Percentiles rank a stretch among this genome's conserved stretches.
Conservation (phyloP, 1,140 invertebrate species). For the Lepidurus apus region DNA sequence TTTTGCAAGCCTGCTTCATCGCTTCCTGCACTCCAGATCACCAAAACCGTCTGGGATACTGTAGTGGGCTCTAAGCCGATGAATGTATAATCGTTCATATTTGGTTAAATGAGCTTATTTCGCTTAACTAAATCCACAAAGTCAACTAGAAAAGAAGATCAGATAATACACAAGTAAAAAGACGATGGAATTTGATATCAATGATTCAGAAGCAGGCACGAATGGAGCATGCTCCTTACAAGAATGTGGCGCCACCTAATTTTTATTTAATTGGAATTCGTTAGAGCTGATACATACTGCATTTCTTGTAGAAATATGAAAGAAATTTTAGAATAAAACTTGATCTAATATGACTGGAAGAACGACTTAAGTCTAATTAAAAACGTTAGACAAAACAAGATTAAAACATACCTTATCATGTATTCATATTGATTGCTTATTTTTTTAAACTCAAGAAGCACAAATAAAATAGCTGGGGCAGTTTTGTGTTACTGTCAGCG, state of each 20-base stretch:
- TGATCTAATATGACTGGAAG: no score
- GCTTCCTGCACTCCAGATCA: conserved; percentile 23
- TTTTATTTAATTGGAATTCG: no score
- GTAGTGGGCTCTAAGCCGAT: background rate
- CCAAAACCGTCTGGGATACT: conserved; percentile 19
- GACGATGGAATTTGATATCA: no score
- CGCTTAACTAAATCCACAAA: background rate
- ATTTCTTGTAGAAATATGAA: no score
- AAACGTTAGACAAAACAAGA: no score
- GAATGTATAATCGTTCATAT: background rate
- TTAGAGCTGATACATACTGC: no score
- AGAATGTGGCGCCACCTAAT: no score
- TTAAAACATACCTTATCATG: no score
- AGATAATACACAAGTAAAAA: background rate
- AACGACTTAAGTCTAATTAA: no score
- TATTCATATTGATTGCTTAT: background rate
- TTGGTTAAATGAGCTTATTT: background rate
- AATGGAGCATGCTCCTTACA: no score
- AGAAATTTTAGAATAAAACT: no score
- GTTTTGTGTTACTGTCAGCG: background rate
- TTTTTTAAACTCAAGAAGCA: background rate
- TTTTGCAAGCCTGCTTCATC: conserved; percentile 13
- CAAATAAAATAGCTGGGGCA: background rate
- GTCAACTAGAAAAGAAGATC: background rate
- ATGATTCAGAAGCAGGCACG: no score